Evolutionary conservation across 2,797 vertebrate genomes (phyloP).

Genomic region (Nothura maculosa): DNA sequence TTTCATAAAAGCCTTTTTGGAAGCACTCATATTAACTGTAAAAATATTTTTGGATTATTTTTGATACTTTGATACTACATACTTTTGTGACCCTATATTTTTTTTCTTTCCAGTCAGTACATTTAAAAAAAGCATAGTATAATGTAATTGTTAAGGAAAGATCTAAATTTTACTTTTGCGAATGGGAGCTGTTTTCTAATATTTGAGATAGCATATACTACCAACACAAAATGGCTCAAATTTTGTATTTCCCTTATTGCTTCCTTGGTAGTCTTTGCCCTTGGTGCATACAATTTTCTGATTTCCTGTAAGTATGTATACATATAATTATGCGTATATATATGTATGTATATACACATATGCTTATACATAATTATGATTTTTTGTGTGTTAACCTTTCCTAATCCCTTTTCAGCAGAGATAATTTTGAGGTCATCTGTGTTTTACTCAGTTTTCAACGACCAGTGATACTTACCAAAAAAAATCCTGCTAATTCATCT

Average conservation of each 20-base stretch:
- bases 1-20: conserved; percentile 39
- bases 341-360: background rate
- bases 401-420: background rate
- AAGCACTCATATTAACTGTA: background rate
- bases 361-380: background rate
- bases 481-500: background rate
- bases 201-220: background rate
- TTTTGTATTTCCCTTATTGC: background rate
- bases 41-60: background rate
- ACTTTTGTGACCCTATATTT: conserved; percentile 5
- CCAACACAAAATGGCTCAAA: background rate
- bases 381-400: background rate
- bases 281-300: background rate
- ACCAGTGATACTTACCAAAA: background rate
- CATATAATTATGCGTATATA: background rate
- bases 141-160: background rate
- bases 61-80: background rate
- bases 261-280: background rate
- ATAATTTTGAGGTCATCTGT: background rate
- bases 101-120: background rate
- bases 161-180: background rate
- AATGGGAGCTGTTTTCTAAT: background rate
- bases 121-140: conserved; percentile 16
- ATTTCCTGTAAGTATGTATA: background rate
- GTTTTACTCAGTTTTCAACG: background rate